These are phyloP conservation scores for Drosophila pegasa DNA, from an alignment of 2,888 invertebrate genomes.

Conservation along the genomic window DNA sequence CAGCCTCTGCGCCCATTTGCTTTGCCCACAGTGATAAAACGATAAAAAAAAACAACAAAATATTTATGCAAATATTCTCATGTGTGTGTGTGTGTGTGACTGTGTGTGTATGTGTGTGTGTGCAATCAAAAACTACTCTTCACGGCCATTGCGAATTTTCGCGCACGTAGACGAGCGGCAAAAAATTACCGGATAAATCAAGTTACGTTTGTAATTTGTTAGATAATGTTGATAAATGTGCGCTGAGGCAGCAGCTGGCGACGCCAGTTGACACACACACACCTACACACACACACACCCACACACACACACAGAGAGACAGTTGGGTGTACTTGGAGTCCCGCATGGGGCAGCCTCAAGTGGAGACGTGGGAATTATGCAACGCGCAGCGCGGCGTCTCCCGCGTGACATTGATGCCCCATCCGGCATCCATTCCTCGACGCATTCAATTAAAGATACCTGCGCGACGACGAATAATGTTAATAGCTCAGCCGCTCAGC, in stretches of 20 bases:
- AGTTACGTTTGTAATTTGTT: slow-evolving; percentile 83
- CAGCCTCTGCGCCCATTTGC: not conserved
- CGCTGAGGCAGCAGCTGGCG: slow-evolving; percentile 48
- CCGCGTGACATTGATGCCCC: slow-evolving; percentile 38
- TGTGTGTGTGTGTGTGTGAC: slow-evolving; percentile 5
- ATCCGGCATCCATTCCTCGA: slow-evolving; percentile 19
- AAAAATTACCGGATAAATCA: slow-evolving; percentile 84
- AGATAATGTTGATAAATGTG: slow-evolving; percentile 82
- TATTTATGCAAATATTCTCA: slow-evolving; percentile 42
- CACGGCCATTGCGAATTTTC: slow-evolving; percentile 66
- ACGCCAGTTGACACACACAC: slow-evolving; percentile 40
- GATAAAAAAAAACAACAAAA: slow-evolving; percentile 17
- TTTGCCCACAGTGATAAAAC: slow-evolving; percentile 3
- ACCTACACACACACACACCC: too few species aligned
- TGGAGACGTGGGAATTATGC: slow-evolving; percentile 46
- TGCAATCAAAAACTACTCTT: slow-evolving; percentile 62
- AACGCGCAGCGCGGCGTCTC: slow-evolving; percentile 21
- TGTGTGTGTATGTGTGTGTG: slow-evolving; percentile 22
- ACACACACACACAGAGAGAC: slow-evolving; percentile 39
- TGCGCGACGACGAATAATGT: slow-evolving; percentile 66
- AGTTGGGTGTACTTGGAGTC: slow-evolving; percentile 63
- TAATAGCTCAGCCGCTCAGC: slow-evolving; percentile 70
- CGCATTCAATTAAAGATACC: slow-evolving; percentile 59
- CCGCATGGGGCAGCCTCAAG: slow-evolving; percentile 34
- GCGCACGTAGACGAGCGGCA: slow-evolving; percentile 46